Conservation (phyloP, 2,797 vertebrate species). For the Lateolabrax maculatus region DNA sequence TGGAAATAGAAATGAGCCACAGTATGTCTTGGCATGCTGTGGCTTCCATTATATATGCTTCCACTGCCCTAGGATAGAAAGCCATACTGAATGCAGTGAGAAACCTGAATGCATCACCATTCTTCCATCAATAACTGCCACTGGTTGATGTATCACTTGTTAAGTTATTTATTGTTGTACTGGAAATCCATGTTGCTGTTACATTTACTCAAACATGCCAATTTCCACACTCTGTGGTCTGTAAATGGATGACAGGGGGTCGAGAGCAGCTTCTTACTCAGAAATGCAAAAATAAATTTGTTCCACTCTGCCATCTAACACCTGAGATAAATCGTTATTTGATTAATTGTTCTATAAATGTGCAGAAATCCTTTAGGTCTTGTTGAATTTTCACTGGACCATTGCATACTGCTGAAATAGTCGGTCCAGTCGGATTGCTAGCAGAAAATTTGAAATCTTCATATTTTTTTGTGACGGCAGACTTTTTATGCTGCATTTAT, state of each 20-base stretch:
- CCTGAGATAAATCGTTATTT: background rate
- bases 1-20: constrained; percentile 55
- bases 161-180: constrained; percentile 42
- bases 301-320: background rate
- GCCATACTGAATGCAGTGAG: constrained; percentile 38
- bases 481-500: constrained; percentile 22
- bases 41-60: constrained; percentile 44
- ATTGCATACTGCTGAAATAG: background rate
- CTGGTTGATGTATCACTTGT: constrained; percentile 42
- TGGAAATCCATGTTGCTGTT: constrained; percentile 40
- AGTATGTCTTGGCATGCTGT: constrained; percentile 37
- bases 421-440: background rate
- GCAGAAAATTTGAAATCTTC: background rate
- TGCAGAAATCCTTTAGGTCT: background rate
- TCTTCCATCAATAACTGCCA: constrained; percentile 45
- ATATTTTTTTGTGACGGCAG: constrained; percentile 12
- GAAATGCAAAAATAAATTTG: background rate
- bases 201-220: constrained; percentile 7
- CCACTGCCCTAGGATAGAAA: constrained; percentile 41
- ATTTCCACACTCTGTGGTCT: background rate
- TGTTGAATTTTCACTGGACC: background rate
- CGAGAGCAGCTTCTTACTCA: background rate
- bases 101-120: constrained; percentile 39
- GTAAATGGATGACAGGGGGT: background rate
- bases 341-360: constrained; percentile 10